Percentiles rank a stretch among this genome's conserved stretches.
Conservation (phyloP, 2,797 vertebrate species). For the Tragopan temminckii region DNA sequence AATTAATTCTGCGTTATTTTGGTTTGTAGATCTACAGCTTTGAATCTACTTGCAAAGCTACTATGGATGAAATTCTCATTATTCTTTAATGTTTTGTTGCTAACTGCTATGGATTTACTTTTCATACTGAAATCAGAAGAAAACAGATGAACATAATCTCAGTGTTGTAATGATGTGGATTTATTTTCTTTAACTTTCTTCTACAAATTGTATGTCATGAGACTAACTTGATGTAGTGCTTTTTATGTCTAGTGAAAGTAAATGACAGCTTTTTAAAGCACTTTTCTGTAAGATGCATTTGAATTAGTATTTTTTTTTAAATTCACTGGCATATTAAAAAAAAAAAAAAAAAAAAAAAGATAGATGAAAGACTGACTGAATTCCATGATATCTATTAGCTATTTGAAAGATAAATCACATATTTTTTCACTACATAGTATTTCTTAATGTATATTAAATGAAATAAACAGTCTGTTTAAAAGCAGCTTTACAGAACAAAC, state of each 20-base stretch:
- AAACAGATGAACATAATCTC: not conserved
- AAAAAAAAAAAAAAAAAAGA: not conserved
- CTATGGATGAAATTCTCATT: not conserved
- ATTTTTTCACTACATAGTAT: not conserved
- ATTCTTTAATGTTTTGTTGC: not conserved
- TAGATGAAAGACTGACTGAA: slow-evolving; percentile 19
- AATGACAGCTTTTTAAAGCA: slow-evolving; percentile 10
- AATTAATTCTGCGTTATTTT: not conserved
- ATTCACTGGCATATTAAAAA: not conserved
- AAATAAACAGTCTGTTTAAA: slow-evolving; percentile 33
- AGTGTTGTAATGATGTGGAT: accelerated
- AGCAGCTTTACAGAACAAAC: not conserved
- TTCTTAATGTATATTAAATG: slow-evolving; percentile 17
- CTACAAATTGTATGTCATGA: not conserved
- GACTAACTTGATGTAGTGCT: not conserved
- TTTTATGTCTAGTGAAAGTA: not conserved
- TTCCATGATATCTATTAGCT: not conserved
- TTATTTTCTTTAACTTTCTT: not conserved
- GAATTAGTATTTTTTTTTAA: not conserved
- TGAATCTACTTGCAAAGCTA: not conserved
- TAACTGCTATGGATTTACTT: slow-evolving; percentile 11
- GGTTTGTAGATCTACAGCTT: not conserved
- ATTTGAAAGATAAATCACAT: slow-evolving; percentile 36
- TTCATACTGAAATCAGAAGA: not conserved
- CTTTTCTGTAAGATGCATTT: not conserved